These are phyloP conservation scores for Neoitamus cyanurus DNA, from an alignment of 2,888 invertebrate genomes.

Conservation along the genomic window DNA sequence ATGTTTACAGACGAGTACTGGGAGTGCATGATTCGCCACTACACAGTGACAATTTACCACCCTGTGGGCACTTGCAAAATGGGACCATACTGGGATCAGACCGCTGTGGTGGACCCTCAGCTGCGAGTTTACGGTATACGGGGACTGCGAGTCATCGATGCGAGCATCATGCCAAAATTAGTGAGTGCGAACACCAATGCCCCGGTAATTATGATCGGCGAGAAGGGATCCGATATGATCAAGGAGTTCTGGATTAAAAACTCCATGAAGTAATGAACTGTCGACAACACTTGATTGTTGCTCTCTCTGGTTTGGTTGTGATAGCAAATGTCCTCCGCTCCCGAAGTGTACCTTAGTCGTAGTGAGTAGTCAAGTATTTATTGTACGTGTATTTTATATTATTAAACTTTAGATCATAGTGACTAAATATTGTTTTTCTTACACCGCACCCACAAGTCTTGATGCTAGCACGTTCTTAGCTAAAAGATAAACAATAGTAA, in stretches of 20 bases:
- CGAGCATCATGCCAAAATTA: conserved; percentile 86
- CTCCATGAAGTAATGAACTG: conserved; percentile 59
- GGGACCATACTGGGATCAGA: conserved; percentile 88
- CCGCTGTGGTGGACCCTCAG: conserved; percentile 85
- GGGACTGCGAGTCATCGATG: conserved; percentile 84
- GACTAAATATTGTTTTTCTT: background rate
- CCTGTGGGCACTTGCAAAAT: conserved; percentile 90
- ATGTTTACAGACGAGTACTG: conserved; percentile 81
- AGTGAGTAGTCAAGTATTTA: background rate
- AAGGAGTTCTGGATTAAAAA: conserved; percentile 83
- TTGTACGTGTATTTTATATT: background rate
- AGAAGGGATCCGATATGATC: conserved; percentile 89
- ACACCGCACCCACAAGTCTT: too few relatives aligned
- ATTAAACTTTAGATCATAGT: background rate
- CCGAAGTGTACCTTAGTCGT: background rate
- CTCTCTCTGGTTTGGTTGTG: conserved; percentile 14
- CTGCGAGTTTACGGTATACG: conserved; percentile 82
- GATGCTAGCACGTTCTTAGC: too few relatives aligned
- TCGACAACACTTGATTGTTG: background rate
- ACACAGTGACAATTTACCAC: conserved; percentile 86
- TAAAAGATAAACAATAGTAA: too few relatives aligned
- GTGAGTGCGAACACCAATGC: conserved; percentile 90
- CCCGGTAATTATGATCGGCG: conserved; percentile 89
- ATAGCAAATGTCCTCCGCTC: background rate
- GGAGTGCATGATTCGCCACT: conserved; percentile 88